Evolutionary conservation across 1,140 invertebrate species (phyloP).

Genomic region (Formica selysi): DNA sequence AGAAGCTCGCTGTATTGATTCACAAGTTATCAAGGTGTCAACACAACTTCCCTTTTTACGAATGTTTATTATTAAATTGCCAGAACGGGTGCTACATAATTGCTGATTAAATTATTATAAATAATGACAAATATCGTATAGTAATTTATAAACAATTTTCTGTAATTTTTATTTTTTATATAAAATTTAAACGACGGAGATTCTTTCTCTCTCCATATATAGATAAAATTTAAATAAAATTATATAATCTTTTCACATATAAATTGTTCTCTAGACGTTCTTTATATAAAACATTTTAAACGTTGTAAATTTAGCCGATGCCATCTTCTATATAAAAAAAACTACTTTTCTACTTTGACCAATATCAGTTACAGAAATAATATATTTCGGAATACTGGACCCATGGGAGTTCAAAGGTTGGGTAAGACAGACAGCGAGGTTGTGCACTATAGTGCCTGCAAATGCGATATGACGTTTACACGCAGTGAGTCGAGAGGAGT

Average conservation of each 20-base stretch:
- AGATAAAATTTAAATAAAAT: constrained; percentile 1
- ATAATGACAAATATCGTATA: neutral
- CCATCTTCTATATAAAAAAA: constrained; percentile 82
- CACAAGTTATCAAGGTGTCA: constrained; percentile 75
- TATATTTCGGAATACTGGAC: constrained; percentile 81
- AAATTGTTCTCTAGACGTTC: neutral
- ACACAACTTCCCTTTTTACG: constrained; percentile 30
- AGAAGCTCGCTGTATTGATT: constrained; percentile 72
- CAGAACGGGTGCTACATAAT: neutral
- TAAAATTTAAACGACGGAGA: neutral
- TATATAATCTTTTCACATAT: neutral
- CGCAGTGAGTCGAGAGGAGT: constrained; percentile 66
- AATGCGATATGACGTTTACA: constrained; percentile 81
- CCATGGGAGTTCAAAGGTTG: constrained; percentile 80
- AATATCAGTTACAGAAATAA: constrained; percentile 78
- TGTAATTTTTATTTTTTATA: neutral
- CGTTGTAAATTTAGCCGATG: constrained; percentile 71
- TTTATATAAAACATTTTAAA: neutral
- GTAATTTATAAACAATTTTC: neutral
- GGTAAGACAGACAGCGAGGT: constrained; percentile 75
- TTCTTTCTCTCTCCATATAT: neutral
- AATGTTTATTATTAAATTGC: constrained; percentile 21
- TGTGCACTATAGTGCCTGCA: constrained; percentile 67
- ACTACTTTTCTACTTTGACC: constrained; percentile 77
- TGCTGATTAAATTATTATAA: constrained; percentile 5